Evolutionary conservation across 1,140 invertebrate genomes (phyloP), one percentile per base, ranked within the genome.

Genomic region (Drosophila hydei): DNA sequence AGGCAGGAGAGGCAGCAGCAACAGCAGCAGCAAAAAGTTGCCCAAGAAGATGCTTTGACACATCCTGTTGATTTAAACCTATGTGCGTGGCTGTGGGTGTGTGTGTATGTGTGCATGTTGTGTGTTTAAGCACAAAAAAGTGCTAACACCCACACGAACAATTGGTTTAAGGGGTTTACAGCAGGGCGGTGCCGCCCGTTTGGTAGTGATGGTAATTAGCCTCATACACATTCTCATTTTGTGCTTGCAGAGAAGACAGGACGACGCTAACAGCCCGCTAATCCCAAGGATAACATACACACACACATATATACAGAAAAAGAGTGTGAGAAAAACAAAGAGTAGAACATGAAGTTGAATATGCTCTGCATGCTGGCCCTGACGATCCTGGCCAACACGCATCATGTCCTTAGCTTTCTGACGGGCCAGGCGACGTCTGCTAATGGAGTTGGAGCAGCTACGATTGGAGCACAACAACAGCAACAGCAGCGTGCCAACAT

Each of bases 201-300:
- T 12, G 14, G 74, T 77, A 72, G 80, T 87, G 71, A 87, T 77
- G 80, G 81, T 85, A 85, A 85, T 85, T 88, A 88, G 83, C 77
- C 65, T 67, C 59, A 69, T 75, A 61, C 43, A 75, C 51, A 63
- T 78, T 74, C 19, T 23, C 19, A 48, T 45, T 56, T 58, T 61
- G 36, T 60, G 18, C 40, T 45, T 59, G 27, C 69, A 78, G 75
- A 25, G 18, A 54, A 18, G 21, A 51, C 51, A 56, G 48, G 43
- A 55, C 27, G 30, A 65, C 43, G 61, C 68, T 54, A 50, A 52
- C 19, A 72, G 48, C 40, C 16, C 63, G 50, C 71, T 87, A 88
- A 87, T 79, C 74, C 78, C 75, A 71, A 78, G 51, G 23, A 81
- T 69, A 87, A 47, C 45, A 77, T 40, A 18, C 30, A 18, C 71